Evolutionary conservation across 2,888 invertebrate species (phyloP), one percentile per base, ranked within the genome.

Genomic region (Trachelus stipa): DNA sequence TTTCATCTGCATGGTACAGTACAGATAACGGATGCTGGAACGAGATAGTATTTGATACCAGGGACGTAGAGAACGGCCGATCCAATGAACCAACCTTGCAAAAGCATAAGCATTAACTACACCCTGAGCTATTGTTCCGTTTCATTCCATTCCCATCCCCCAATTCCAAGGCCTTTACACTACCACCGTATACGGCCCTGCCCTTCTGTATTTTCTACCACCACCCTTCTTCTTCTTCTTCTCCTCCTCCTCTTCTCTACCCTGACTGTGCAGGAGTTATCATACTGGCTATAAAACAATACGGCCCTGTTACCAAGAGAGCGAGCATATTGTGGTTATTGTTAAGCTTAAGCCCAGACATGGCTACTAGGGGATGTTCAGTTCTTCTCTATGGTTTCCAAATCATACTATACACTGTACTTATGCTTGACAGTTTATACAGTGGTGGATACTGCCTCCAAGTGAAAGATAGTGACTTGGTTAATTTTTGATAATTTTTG

Each of bases 281-380:
- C 88, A 87, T 82, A 79, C 40, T 80, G 85, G 87, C 88, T 87
- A 88, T 90, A 90, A 90, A 90, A 90, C 90, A 90, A 89, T 89
- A 87, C 87, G 80, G 83, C 82, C 81, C 81, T 81, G 82, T 85
- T 83, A 81, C 84, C 83, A 79, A 75, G 84, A 80, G 82, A 84
- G 86, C 86, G 83, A 86, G 85, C 88, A 89, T 89, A 90, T 89
- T 89, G 88, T 82, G 83, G 87, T 89, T 87, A 88, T 88, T 85
- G 87, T 89, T 82, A 84, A 85, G 83, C 86, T 83, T 78, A 68
- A 73, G 69, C 34, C 71, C 77, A 76, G 75, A 71, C 75, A 75
- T 30, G 69, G 73, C 73, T 69, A 73, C 4, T 68, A 23, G 73
- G 33, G 56, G 37, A 23, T 56, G 23, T 23, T 56, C 56, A 56